Conservation (phyloP, 2,888 invertebrate genomes). For the Doris montereyensis region DNA sequence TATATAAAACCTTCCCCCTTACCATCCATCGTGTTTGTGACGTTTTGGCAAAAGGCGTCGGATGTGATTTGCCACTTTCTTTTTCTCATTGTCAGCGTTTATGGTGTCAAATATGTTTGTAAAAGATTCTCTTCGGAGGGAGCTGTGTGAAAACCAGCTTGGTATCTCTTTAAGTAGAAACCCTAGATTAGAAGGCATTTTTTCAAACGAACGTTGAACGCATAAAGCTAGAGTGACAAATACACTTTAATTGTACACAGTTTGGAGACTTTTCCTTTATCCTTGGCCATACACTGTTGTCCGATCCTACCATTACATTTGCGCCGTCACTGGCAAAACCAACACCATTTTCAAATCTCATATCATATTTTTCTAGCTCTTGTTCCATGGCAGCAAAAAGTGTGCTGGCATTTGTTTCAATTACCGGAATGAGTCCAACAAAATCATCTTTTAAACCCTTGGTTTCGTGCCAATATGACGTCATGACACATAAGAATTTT, state of each 20-base stretch:
- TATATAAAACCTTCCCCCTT: no score
- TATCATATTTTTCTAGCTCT: slow-evolving; percentile 5
- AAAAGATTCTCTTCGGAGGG: not conserved
- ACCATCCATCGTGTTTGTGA: no score
- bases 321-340: slow-evolving; percentile 26
- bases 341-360: slow-evolving; percentile 1
- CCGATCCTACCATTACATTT: slow-evolving; percentile 4
- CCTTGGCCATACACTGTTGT: slow-evolving; percentile 28
- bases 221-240: slow-evolving; percentile 27
- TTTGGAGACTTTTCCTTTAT: slow-evolving; percentile 6
- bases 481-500: not conserved
- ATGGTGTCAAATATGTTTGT: no score
- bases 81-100: no score
- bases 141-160: slow-evolving; percentile 22
- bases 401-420: no score
- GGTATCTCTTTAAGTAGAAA: no score
- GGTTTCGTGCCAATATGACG: no score
- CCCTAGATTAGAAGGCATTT: slow-evolving; percentile 17
- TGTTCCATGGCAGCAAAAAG: no score
- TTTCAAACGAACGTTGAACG: slow-evolving; percentile 12
- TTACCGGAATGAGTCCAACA: not conserved
- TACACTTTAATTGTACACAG: slow-evolving; percentile 24
- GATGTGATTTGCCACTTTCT: no score
- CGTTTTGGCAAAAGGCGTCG: no score
- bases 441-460: not conserved